Conservation (phyloP, 2,797 vertebrate genomes). For the Bradypodion pumilum region DNA sequence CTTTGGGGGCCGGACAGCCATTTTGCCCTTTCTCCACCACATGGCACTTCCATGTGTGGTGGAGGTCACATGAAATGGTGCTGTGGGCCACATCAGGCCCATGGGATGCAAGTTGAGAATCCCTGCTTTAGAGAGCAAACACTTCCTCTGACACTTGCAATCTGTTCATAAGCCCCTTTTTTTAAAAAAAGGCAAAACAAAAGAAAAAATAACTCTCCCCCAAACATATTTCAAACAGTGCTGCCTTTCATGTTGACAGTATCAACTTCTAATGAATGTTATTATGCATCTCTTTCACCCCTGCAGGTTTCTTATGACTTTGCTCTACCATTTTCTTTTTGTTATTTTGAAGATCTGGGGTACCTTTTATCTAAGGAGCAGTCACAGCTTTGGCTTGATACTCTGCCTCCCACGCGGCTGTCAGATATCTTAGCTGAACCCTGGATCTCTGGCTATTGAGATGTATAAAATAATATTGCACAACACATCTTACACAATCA, state of each 20-base stretch:
- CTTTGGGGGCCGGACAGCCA: too few relatives aligned
- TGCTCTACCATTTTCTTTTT: neutral
- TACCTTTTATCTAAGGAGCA: conserved; percentile 8
- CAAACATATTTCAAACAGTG: neutral
- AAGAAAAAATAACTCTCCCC: too few relatives aligned
- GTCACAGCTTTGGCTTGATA: conserved; percentile 20
- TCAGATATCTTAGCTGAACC: neutral
- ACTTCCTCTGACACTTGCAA: fast-evolving
- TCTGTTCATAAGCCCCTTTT: neutral
- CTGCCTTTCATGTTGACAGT: neutral
- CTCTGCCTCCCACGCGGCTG: conserved; percentile 31
- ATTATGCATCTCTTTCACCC: neutral
- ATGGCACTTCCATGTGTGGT: too few relatives aligned
- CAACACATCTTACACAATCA: neutral
- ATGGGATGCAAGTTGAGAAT: too few relatives aligned
- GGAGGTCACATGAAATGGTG: too few relatives aligned
- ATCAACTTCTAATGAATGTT: neutral
- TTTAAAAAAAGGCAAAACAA: too few relatives aligned
- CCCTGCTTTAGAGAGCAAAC: fast-evolving
- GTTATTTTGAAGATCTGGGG: neutral
- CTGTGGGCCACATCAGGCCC: too few relatives aligned
- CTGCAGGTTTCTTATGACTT: neutral
- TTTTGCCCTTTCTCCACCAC: too few relatives aligned
- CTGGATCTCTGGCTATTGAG: conserved; percentile 54
- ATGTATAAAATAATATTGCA: neutral